A percentile compares a stretch with the other conserved stretches of the same genome.
Evolutionary conservation across 1,140 invertebrate species (phyloP).

Genomic region (Panagrolaimus sp.): DNA sequence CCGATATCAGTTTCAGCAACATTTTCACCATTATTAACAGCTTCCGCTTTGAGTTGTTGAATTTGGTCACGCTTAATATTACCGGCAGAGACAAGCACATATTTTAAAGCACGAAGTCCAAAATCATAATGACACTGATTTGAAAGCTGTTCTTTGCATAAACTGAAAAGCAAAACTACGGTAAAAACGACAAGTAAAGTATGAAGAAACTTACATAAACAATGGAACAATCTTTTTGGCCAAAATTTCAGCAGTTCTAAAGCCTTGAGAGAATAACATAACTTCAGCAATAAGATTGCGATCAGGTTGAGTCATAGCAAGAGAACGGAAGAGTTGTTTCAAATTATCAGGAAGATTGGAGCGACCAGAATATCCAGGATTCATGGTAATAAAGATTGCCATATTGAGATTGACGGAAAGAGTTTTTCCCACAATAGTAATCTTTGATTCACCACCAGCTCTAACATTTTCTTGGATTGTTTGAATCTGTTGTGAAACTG

Average conservation of each 20-base stretch:
- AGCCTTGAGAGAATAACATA: slow-evolving; percentile 93
- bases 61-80: slow-evolving; percentile 94
- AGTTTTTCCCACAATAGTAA: slow-evolving; percentile 94
- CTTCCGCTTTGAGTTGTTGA: slow-evolving; percentile 79
- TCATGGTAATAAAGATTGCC: slow-evolving; percentile 99
- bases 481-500: slow-evolving; percentile 97
- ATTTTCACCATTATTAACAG: slow-evolving; percentile 67
- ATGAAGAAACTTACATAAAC: slow-evolving; percentile 75
- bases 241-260: slow-evolving; percentile 89
- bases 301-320: slow-evolving; percentile 98
- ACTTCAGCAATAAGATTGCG: slow-evolving; percentile 81
- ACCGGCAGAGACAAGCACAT: slow-evolving; percentile 91
- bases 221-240: slow-evolving; percentile 98
- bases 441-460: slow-evolving; percentile 61
- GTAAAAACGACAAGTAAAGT: slow-evolving; percentile 11
- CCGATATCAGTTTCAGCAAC: slow-evolving; percentile 86
- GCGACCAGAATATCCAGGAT: slow-evolving; percentile 95
- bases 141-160: slow-evolving; percentile 95
- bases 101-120: slow-evolving; percentile 85
- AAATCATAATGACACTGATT: slow-evolving; percentile 99
- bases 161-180: slow-evolving; percentile 65
- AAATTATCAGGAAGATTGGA: slow-evolving; percentile 97
- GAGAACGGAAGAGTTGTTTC: slow-evolving; percentile 92
- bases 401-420: slow-evolving; percentile 94
- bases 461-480: slow-evolving; percentile 91